Evolutionary conservation across 2,113 vertebrate genomes (phyloP).

Genomic region (Saccopteryx bilineata): DNA sequence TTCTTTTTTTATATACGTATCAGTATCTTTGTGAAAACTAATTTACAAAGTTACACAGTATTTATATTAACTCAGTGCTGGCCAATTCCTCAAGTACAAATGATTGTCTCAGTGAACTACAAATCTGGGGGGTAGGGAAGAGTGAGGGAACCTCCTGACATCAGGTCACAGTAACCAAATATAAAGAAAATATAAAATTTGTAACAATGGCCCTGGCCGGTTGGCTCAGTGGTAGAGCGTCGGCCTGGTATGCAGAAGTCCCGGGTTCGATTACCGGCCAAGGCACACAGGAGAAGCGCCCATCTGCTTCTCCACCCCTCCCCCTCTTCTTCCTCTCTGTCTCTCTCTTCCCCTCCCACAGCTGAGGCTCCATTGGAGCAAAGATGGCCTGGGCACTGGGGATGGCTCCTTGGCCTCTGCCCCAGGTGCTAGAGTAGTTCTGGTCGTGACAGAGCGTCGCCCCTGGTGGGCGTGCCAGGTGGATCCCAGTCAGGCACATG

Average conservation of each 20-base stretch:
- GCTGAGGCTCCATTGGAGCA: too few species aligned
- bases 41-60: slow-evolving; percentile 46
- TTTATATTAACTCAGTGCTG: slow-evolving; percentile 54
- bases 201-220: background rate
- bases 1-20: slow-evolving; percentile 28
- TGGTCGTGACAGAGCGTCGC: too few species aligned
- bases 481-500: too few species aligned
- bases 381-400: too few species aligned
- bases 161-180: slow-evolving; percentile 19
- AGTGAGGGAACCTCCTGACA: background rate
- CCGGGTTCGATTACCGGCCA: background rate
- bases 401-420: too few species aligned
- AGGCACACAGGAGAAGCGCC: background rate
- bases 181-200: slow-evolving; percentile 29
- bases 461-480: too few species aligned
- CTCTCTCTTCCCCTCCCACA: too few species aligned
- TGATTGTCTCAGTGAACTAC: slow-evolving; percentile 15
- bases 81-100: slow-evolving; percentile 59
- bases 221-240: background rate
- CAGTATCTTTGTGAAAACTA: slow-evolving; percentile 47
- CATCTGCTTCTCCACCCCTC: too few species aligned
- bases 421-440: too few species aligned
- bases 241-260: background rate
- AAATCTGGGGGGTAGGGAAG: background rate
- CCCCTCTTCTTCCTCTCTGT: too few species aligned